Conservation (phyloP, 2,113 vertebrate species). For the Nansenia antarctica region DNA sequence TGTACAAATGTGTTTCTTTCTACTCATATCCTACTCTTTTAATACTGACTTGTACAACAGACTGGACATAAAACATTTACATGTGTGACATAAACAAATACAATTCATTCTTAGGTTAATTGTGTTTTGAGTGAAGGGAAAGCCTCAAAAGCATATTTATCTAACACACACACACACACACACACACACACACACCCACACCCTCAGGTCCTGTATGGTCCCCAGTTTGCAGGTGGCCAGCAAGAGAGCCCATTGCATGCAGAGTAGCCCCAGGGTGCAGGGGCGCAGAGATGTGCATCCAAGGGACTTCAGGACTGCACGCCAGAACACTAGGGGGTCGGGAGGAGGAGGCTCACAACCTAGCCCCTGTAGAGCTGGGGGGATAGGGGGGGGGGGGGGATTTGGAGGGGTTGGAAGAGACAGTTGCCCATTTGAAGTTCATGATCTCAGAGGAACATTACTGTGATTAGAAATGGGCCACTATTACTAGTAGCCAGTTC, state of each 20-base stretch:
- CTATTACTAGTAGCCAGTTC: no score
- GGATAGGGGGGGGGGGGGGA: not conserved
- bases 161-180: no score
- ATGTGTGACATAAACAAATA: not conserved
- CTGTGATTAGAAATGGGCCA: not conserved
- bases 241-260: constrained; percentile 75
- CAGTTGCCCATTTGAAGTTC: not conserved
- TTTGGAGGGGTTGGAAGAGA: not conserved
- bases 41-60: no score
- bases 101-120: not conserved
- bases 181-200: constrained; percentile 15
- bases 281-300: constrained; percentile 26
- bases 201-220: constrained; percentile 55
- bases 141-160: constrained; percentile 6
- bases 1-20: no score
- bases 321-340: constrained; percentile 59
- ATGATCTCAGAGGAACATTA: not conserved
- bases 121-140: no score
- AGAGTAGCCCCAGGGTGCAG: constrained; percentile 54
- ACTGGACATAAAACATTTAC: no score
- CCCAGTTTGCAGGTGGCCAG: constrained; percentile 59
- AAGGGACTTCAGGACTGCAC: constrained; percentile 42
- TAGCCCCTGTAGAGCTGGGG: constrained; percentile 57
- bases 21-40: not conserved
- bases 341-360: constrained; percentile 11